Evolutionary conservation across 2,888 invertebrate species (phyloP).

Genomic region (Hirtodrosophila trivittata): DNA sequence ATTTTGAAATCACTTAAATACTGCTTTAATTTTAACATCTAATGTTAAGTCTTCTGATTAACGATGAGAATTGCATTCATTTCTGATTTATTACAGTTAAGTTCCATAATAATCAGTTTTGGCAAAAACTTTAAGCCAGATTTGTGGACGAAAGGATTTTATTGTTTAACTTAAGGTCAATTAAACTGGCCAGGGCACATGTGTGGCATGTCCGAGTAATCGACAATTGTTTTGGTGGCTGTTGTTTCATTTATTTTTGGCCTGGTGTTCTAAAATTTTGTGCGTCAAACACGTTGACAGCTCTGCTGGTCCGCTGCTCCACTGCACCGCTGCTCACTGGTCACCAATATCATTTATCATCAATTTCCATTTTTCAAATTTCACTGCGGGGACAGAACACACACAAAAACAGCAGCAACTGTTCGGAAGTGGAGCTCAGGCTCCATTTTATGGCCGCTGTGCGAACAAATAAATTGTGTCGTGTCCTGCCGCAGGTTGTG

Average conservation of each 20-base stretch:
- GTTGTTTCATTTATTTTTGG: constrained; percentile 50
- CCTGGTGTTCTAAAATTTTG: constrained; percentile 56
- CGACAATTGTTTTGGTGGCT: constrained; percentile 21
- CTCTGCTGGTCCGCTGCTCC: constrained; percentile 31
- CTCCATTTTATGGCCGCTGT: constrained; percentile 57
- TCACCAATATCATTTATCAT: constrained; percentile 79
- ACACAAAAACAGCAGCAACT: constrained; percentile 22
- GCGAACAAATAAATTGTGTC: constrained; percentile 72
- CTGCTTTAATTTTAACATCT: too few species aligned
- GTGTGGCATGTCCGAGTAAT: constrained; percentile 23
- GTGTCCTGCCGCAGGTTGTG: constrained; percentile 60
- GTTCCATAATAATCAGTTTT: too few species aligned
- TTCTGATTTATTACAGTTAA: too few species aligned
- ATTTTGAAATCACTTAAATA: too few species aligned
- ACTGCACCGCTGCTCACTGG: constrained; percentile 49
- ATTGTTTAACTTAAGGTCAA: constrained; percentile 26
- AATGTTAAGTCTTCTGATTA: too few species aligned
- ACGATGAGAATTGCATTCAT: too few species aligned
- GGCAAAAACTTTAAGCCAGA: not conserved
- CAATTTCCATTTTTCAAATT: constrained; percentile 81
- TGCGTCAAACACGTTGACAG: constrained; percentile 75
- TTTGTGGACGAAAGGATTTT: constrained; percentile 18
- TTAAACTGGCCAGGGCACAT: constrained; percentile 29
- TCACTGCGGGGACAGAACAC: constrained; percentile 54
- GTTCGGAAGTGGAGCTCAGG: constrained; percentile 46